Percentiles rank a stretch among this genome's conserved stretches.
Conservation (phyloP, 1,140 invertebrate species). For the Drosophila dunni region DNA sequence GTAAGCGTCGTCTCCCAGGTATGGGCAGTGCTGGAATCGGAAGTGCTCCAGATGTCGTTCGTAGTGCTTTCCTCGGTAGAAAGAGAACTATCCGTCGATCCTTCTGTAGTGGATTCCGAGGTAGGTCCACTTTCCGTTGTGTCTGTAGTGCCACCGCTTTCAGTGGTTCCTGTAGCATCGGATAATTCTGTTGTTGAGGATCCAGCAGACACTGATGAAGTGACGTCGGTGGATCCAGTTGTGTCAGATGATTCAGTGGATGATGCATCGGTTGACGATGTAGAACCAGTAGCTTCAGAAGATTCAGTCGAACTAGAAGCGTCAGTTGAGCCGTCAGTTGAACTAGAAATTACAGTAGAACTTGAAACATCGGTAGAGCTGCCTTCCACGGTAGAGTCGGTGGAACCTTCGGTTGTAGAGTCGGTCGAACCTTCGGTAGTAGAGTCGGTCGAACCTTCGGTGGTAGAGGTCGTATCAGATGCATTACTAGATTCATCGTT, state of each 20-base stretch:
- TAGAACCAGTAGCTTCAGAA: conserved; percentile 48
- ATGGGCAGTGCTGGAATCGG: conserved; percentile 81
- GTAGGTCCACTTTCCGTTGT: conserved; percentile 35
- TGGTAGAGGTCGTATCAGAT: not conserved
- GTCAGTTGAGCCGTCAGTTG: conserved; percentile 40
- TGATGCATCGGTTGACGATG: conserved; percentile 42
- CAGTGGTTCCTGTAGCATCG: not conserved
- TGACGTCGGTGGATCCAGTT: conserved; percentile 5
- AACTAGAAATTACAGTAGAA: conserved; percentile 31
- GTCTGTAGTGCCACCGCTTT: conserved; percentile 33
- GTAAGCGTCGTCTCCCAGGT: conserved; percentile 85
- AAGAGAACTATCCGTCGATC: conserved; percentile 54
- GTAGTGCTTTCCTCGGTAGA: conserved; percentile 69
- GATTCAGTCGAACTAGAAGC: conserved; percentile 19
- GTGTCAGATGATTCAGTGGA: conserved; percentile 1
- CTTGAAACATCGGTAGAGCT: conserved; percentile 46
- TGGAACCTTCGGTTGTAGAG: not conserved
- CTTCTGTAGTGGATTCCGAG: conserved; percentile 47
- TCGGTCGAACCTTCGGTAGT: not conserved
- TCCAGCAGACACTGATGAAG: conserved; percentile 3
- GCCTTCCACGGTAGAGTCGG: conserved; percentile 49
- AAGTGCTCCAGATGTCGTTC: conserved; percentile 84
- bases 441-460: not conserved
- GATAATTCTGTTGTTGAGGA: not conserved
- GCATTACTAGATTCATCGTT: too few species aligned